These are phyloP conservation scores for Sphyrna mokarran DNA, from an alignment of 2,113 vertebrate genomes.

Conservation along the genomic window DNA sequence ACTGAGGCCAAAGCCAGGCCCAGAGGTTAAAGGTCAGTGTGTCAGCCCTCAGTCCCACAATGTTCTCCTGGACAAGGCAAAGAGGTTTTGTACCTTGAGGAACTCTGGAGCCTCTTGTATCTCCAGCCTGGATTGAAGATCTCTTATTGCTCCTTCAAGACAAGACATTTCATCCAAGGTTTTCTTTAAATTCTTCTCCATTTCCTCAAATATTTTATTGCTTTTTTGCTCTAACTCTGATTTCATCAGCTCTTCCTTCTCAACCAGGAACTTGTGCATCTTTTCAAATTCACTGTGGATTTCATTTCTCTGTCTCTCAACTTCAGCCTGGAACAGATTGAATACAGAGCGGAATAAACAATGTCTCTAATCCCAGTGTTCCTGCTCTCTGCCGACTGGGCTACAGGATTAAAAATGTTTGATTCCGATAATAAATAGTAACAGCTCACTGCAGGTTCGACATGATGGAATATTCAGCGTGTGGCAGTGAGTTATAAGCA, in stretches of 20 bases:
- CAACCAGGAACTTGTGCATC: not conserved
- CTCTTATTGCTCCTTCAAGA: not conserved
- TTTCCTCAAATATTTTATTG: not conserved
- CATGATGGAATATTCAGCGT: not conserved
- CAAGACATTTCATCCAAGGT: not conserved
- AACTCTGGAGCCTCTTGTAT: not conserved
- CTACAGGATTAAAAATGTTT: no score
- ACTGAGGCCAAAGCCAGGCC: not conserved
- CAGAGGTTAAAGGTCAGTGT: not conserved
- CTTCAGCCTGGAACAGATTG: not conserved
- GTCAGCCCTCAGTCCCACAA: not conserved
- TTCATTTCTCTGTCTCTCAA: not conserved
- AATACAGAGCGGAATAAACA: not conserved
- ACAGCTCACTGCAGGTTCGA: no score
- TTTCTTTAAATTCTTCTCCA: not conserved
- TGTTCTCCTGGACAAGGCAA: not conserved
- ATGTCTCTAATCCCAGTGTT: not conserved
- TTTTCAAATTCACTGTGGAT: not conserved
- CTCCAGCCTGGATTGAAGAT: not conserved
- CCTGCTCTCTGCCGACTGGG: no score
- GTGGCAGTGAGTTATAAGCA: not conserved
- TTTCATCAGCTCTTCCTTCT: constrained; percentile 4
- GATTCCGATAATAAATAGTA: no score
- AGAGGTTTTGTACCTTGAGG: not conserved
- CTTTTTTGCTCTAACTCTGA: not conserved